These are phyloP conservation scores for Pycnonotus jocosus DNA, from an alignment of 2,113 vertebrate genomes.

Conservation along the genomic window DNA sequence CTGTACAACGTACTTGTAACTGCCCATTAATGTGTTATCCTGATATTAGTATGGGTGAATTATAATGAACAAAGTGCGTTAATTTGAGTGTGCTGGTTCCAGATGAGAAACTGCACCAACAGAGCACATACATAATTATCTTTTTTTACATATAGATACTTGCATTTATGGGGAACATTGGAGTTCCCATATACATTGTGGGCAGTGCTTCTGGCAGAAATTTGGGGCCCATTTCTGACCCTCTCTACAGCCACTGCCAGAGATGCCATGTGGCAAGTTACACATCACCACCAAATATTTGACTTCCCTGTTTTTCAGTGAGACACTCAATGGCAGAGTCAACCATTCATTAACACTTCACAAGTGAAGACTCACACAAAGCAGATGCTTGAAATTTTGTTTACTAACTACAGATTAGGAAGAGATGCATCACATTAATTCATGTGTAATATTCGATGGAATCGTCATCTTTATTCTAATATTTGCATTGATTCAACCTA, in stretches of 20 bases:
- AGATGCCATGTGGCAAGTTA: not conserved
- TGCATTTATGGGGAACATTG: not conserved
- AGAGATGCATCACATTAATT: not conserved
- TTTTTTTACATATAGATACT: not conserved
- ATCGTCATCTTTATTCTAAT: not conserved
- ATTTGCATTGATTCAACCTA: not conserved
- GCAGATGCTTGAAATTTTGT: not conserved
- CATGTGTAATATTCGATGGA: rapidly evolving
- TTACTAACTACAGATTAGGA: not conserved
- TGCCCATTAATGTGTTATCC: not conserved
- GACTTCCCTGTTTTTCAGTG: not conserved
- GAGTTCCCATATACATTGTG: not conserved
- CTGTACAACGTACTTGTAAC: constrained; percentile 1
- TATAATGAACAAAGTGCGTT: not conserved
- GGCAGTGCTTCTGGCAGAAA: not conserved
- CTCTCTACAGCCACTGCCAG: not conserved
- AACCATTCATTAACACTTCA: not conserved
- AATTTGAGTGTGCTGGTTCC: not conserved
- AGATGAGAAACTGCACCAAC: not conserved
- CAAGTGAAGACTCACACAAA: not conserved
- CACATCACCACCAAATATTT: not conserved
- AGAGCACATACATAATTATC: not conserved
- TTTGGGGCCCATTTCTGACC: not conserved
- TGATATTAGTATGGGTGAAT: not conserved
- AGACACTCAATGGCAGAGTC: not conserved